Evolutionary conservation across 1,140 invertebrate species (phyloP), one percentile per base, ranked within the genome.

Genomic region (Gerris buenoi): DNA sequence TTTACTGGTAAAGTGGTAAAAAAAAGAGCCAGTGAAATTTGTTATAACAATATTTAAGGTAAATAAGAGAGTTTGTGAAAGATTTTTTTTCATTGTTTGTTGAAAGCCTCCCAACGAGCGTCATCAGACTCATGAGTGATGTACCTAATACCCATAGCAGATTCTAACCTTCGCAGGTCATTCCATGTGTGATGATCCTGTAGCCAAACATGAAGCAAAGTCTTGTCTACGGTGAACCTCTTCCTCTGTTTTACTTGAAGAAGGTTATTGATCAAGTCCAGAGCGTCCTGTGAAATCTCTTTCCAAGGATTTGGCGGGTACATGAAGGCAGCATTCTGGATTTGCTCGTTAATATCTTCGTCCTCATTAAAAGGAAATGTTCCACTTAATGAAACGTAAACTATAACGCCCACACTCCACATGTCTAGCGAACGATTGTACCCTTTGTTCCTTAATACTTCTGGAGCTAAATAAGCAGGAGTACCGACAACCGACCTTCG

Each of bases 321-420:
- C 97, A 99, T 99, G 76, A 99, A 99, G 61, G 93, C 94, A 46
- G 97, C 97, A 83, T 99, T 98, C 81, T 98, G 93, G 71, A 99
- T 99, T 80, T 99, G 97, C 79, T 98, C 95, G 78, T 95, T 93
- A 69, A 99, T 98, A 78, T 99, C 96, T 82, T 98, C 97, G 80
- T 98, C 96, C 80, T 99, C 96, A 77, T 98, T 98, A 78, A 99
- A 99, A 33, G 96, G 96, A 81, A 98, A 99, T 0, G 96, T 98
- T 66, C 96, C 96, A 74, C 91, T 95, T 29, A 98, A 79, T 71
- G 93, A 96, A 23, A 90, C 97, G 77, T 99, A 99, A 64, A 98
- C 88, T 71, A 99, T 98, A 0, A 99, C 97, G 25, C 97, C 97
- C 64, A 98, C 95, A 73, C 93, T 96, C 97, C 97, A 99, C 96